Evolutionary conservation across 2,888 invertebrate species (phyloP), one percentile per base, ranked within the genome.

Genomic region (Tuberolachnus salignus): DNA sequence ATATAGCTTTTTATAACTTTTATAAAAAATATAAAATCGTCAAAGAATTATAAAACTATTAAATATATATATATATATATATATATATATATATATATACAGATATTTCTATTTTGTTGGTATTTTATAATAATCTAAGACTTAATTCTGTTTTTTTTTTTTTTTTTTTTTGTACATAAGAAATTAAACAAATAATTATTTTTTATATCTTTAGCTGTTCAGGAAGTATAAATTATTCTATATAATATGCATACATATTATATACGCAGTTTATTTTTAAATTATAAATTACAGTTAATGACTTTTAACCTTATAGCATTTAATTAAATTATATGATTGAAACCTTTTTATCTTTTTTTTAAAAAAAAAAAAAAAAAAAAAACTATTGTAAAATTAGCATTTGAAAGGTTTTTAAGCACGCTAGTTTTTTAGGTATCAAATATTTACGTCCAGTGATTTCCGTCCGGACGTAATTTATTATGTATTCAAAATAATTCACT

Each of bases 401-500:
- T 63, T 53, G 42, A 53, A 53, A 53, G 21, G 42, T 59, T 42
- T 73, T 72, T 26, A 57, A 57, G 44, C 46, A n/a, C 14, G 23
- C 23, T 34, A 46, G 26, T 51, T 34, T 59, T 72, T 53, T 74
- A 53, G 42, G 42, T 53, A 63, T 53, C n/a, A 53, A 74, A 74
- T 42, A 74, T 74, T 21, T 42, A 49, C 44, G 53, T 42, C 23
- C n/a, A n/a, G 21, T 13, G 63, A 42, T 42, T 74, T 74, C 63
- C 53, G n/a, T n/a, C 53, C 63, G 23, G 53, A 61, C 49, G 51
- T 63, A 73, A 61, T 74, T 74, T 53, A 64, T 74, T 74, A 64
- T 53, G 44, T 64, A 74, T 74, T 74, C 73, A 74, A 74, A 72
- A 74, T 74, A 53, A 74, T 74, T 74, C 53, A 64, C 53, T 53